These are phyloP conservation scores for Typhlichthys subterraneus DNA, from an alignment of 2,797 vertebrate species.

Conservation along the genomic window DNA sequence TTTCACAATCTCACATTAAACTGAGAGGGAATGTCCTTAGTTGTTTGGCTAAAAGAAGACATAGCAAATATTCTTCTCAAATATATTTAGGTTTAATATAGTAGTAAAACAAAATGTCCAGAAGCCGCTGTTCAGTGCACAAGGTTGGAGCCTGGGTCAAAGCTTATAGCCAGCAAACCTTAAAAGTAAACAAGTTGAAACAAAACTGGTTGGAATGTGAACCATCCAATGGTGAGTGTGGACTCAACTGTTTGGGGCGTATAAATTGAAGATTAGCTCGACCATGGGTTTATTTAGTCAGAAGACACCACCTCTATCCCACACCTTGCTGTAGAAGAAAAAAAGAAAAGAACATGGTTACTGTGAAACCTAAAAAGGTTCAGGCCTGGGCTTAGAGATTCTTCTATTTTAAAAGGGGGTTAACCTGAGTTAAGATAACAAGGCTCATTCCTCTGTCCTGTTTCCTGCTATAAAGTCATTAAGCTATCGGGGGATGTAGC, in stretches of 20 bases:
- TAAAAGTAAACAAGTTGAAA: background rate
- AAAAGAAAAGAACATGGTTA: background rate
- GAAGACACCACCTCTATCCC: background rate
- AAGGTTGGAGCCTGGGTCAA: background rate
- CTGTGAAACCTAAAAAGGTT: slow-evolving; percentile 39
- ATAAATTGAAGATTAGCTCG: too few species aligned
- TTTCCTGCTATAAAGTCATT: slow-evolving; percentile 91
- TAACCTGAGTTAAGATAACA: slow-evolving; percentile 68
- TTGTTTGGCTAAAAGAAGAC: too few species aligned
- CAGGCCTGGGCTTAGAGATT: slow-evolving; percentile 20
- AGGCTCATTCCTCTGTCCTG: slow-evolving; percentile 70
- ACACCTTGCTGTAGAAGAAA: slow-evolving; percentile 2
- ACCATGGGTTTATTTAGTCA: background rate
- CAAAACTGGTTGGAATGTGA: background rate
- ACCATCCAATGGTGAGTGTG: background rate
- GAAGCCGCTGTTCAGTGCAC: background rate
- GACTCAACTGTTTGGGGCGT: too few species aligned
- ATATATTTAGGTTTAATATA: background rate
- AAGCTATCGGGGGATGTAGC: slow-evolving; percentile 59
- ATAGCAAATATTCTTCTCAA: too few species aligned
- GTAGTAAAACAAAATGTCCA: background rate
- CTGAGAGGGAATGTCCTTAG: too few species aligned
- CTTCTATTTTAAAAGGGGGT: slow-evolving; percentile 35
- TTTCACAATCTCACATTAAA: too few species aligned
- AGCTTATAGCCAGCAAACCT: background rate